Percentiles rank a stretch among this genome's conserved stretches.
Conservation (phyloP, 37 sponge, comb jelly and placozoan genomes). For the Beroe ovata region DNA sequence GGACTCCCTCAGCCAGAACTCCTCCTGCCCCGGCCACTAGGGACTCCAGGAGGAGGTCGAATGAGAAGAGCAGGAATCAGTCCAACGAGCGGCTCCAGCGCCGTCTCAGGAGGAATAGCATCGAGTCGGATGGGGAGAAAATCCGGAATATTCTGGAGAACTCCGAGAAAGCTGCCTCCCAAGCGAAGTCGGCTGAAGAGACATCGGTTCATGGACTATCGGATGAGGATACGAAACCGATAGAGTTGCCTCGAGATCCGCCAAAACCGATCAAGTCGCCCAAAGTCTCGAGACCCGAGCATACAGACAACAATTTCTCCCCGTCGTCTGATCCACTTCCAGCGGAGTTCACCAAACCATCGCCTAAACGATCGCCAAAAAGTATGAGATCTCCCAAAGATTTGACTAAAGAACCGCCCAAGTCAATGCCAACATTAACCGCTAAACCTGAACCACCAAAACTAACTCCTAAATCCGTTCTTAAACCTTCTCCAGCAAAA, state of each 20-base stretch:
- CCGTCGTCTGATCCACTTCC: neutral
- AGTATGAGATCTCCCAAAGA: neutral
- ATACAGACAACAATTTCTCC: neutral
- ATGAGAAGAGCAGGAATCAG: conserved; percentile 13
- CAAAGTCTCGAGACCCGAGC: neutral
- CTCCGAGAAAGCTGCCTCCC: neutral
- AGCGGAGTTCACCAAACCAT: neutral
- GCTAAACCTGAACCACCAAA: conserved; percentile 17
- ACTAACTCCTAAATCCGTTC: neutral
- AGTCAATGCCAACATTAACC: neutral
- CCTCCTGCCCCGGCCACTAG: neutral
- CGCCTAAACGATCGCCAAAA: conserved; percentile 12
- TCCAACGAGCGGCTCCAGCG: conserved; percentile 34
- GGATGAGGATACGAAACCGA: neutral
- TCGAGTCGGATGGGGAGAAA: conserved; percentile 61
- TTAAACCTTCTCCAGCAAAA: conserved; percentile 18
- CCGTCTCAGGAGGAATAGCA: conserved; percentile 11
- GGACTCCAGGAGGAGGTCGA: conserved; percentile 4
- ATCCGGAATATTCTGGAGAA: conserved; percentile 61
- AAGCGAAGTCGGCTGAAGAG: conserved; percentile 5
- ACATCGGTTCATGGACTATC: neutral
- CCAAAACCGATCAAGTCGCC: conserved; percentile 36
- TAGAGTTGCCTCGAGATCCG: neutral
- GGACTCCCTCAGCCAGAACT: neutral
- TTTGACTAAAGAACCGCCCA: neutral